Conservation (phyloP, 2,113 vertebrate species). For the Cariama cristata region DNA sequence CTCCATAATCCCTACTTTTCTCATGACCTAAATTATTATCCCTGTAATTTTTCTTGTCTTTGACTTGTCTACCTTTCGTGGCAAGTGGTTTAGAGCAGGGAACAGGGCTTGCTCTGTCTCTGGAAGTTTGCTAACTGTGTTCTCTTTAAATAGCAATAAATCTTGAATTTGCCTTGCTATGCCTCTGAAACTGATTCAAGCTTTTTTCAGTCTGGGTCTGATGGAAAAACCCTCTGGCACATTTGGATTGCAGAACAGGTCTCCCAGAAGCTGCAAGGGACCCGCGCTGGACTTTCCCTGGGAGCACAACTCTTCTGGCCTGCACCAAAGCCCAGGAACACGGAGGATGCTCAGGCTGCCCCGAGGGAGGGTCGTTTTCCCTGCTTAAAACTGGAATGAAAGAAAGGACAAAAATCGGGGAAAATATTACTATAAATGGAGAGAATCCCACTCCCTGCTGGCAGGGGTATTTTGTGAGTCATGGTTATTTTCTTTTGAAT, state of each 20-base stretch:
- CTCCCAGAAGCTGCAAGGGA: background rate
- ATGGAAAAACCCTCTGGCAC: background rate
- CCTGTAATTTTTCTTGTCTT: conserved; percentile 15
- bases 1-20: background rate
- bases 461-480: conserved; percentile 29
- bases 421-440: conserved; percentile 54
- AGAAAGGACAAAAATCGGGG: background rate
- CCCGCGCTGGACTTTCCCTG: accelerated
- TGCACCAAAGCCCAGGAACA: background rate
- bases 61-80: background rate
- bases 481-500: conserved; percentile 47
- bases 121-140: background rate
- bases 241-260: background rate
- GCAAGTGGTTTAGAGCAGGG: background rate
- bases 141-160: background rate
- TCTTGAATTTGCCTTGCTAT: background rate
- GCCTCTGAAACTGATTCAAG: background rate
- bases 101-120: background rate
- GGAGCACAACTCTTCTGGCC: background rate
- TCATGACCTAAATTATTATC: conserved; percentile 2
- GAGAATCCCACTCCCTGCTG: conserved; percentile 8
- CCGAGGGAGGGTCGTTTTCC: background rate
- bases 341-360: background rate
- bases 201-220: background rate
- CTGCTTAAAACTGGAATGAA: background rate